Evolutionary conservation across 1,140 invertebrate species (phyloP), one percentile per base, ranked within the genome.

Genomic region (Drosophila fuyamai): DNA sequence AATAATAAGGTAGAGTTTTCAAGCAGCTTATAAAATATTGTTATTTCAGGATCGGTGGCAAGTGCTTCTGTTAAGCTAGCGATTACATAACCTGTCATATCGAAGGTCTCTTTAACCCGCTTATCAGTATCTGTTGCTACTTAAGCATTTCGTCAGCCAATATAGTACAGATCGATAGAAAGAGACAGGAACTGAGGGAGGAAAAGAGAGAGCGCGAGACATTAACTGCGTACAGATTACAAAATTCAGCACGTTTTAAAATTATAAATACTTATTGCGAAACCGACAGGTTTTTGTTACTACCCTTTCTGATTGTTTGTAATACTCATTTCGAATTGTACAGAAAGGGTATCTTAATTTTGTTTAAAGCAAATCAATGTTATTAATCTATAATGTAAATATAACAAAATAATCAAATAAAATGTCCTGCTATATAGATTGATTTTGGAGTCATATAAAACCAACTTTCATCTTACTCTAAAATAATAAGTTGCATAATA

Each of bases 171-270:
- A 38, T 36, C 14, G 12, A 48, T 14, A 47, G 43, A 38, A 9
- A n/a, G 44, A 23, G 32, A 38, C 29, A 12, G 46, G 4, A 4
- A 56, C 7, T n/a, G 1, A 13, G 16, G 35, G 23, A 14, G 36
- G 1, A 23, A 14, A 13, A 48, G 23, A 2, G 27, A 32, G 14
- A 23, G 36, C 4, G 16, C 5, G 14, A 43, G 40, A 12, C 48
- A 54, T 35, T 14, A 27, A 54, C 35, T 43, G 60, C 46, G 14
- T 16, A 14, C 50, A 35, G 50, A 63, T 55, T 63, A 55, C 60
- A 44, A 55, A 63, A 63, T 46, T 55, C 27, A 29, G 38, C 48
- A 54, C 38, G 59, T 62, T 62, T 61, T 61, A 12, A 13, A 63
- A 55, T 55, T 55, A 63, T 46, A 55, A 55, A 36, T 38, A 38